Evolutionary conservation across 2,113 vertebrate species (phyloP).

Genomic region (Microcebus murinus): DNA sequence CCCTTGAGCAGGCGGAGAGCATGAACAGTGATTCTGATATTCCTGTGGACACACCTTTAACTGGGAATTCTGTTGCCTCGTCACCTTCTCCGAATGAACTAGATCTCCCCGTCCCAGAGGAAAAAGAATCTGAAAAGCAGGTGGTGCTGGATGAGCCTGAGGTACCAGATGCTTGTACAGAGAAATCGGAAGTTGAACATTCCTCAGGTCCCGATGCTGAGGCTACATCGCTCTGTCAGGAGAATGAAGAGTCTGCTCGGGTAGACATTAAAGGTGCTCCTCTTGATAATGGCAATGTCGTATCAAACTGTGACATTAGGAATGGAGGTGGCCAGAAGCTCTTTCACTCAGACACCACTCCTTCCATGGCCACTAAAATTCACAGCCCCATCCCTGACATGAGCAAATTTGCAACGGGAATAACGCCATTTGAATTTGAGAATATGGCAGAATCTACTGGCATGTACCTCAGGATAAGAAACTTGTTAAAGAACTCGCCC

Average conservation of each 20-base stretch:
- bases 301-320: conserved; percentile 9
- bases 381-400: conserved; percentile 90
- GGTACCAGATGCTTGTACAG: background rate
- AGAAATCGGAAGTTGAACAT: background rate
- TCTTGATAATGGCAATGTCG: background rate
- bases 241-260: background rate
- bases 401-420: conserved; percentile 95
- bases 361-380: conserved; percentile 53
- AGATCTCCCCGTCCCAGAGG: conserved; percentile 80
- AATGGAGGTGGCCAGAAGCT: conserved; percentile 46
- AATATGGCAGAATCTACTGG: conserved; percentile 96
- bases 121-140: conserved; percentile 59
- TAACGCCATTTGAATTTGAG: conserved; percentile 96
- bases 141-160: conserved; percentile 30
- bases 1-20: conserved; percentile 93
- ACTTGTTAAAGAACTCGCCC: conserved; percentile 94
- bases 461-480: conserved; percentile 94
- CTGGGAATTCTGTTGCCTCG: conserved; percentile 88
- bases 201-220: conserved; percentile 16
- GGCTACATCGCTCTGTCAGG: background rate
- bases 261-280: background rate
- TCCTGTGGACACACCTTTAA: conserved; percentile 87
- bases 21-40: conserved; percentile 91
- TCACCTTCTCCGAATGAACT: conserved; percentile 86
- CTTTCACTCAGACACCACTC: conserved; percentile 9